Evolutionary conservation across 2,888 invertebrate genomes (phyloP).

Genomic region (Lepidocyrtinus sp.): DNA sequence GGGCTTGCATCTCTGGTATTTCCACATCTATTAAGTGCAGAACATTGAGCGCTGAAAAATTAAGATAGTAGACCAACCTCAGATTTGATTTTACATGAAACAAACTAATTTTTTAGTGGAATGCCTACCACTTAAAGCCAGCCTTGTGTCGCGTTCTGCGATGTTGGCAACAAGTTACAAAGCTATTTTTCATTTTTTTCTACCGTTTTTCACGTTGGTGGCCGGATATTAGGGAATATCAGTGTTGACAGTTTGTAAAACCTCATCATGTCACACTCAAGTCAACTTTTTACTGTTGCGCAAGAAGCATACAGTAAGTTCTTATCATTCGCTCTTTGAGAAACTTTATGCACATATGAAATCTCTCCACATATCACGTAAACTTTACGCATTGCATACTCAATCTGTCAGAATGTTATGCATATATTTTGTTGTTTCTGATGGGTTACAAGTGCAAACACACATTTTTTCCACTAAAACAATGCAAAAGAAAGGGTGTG

Average conservation of each 20-base stretch:
- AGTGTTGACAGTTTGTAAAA: slow-evolving; percentile 57
- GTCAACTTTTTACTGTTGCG: slow-evolving; percentile 45
- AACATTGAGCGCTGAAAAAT: too few relatives aligned
- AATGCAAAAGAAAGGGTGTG: background rate
- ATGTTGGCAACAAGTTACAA: slow-evolving; percentile 53
- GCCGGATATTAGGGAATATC: slow-evolving; percentile 59
- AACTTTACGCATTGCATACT: too few relatives aligned
- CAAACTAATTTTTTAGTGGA: background rate
- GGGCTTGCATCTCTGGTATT: background rate
- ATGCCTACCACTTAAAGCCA: slow-evolving; percentile 15
- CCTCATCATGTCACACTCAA: slow-evolving; percentile 38
- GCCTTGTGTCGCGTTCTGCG: background rate
- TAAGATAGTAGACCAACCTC: too few relatives aligned
- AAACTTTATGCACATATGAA: background rate
- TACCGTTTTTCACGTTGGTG: slow-evolving; percentile 31
- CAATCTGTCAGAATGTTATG: background rate
- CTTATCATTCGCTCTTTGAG: background rate
- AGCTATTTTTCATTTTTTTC: slow-evolving; percentile 48
- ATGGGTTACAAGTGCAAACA: slow-evolving; percentile 9
- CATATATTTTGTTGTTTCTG: slow-evolving; percentile 1
- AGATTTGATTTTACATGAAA: background rate
- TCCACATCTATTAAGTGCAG: slow-evolving; percentile 9
- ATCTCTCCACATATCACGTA: background rate
- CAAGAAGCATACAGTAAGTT: slow-evolving; percentile 13
- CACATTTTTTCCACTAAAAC: background rate